These are phyloP conservation scores for Polydesmus complanatus DNA, from an alignment of 2,888 invertebrate genomes.

Conservation along the genomic window DNA sequence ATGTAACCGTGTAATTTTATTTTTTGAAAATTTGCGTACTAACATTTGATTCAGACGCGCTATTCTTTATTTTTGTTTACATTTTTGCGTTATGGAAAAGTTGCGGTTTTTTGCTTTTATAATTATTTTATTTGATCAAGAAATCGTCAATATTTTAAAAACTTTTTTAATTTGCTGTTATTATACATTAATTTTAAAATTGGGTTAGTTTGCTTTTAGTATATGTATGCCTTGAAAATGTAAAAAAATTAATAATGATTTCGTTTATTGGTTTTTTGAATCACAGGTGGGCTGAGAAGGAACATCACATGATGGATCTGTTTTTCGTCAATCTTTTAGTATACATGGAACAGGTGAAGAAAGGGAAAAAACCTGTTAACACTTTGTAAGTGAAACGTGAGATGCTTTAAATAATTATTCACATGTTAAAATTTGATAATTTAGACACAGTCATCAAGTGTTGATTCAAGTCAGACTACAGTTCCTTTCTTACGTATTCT, in stretches of 20 bases:
- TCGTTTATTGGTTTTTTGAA: constrained; percentile 9
- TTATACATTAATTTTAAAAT: not conserved
- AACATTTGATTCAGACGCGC: no score
- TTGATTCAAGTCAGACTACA: constrained; percentile 82
- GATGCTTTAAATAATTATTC: not conserved
- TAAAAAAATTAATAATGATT: no score
- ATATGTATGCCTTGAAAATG: no score
- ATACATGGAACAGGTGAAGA: constrained; percentile 37
- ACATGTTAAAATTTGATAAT: constrained; percentile 2
- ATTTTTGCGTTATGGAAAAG: no score
- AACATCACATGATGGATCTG: constrained; percentile 82
- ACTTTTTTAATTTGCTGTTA: not conserved
- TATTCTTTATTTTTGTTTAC: no score
- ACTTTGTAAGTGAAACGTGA: constrained; percentile 11
- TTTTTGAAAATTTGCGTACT: not conserved
- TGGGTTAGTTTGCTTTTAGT: no score
- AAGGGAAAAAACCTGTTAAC: constrained; percentile 9
- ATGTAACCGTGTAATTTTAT: not conserved
- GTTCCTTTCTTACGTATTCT: constrained; percentile 84
- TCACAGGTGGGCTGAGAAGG: constrained; percentile 67
- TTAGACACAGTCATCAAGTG: constrained; percentile 55
- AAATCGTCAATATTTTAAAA: constrained; percentile 2
- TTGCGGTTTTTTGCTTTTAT: no score
- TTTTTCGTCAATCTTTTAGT: constrained; percentile 76
- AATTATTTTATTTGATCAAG: no score